These are phyloP conservation scores for Amphiprion clarkii DNA, from an alignment of 2,797 vertebrate species.

Conservation along the genomic window DNA sequence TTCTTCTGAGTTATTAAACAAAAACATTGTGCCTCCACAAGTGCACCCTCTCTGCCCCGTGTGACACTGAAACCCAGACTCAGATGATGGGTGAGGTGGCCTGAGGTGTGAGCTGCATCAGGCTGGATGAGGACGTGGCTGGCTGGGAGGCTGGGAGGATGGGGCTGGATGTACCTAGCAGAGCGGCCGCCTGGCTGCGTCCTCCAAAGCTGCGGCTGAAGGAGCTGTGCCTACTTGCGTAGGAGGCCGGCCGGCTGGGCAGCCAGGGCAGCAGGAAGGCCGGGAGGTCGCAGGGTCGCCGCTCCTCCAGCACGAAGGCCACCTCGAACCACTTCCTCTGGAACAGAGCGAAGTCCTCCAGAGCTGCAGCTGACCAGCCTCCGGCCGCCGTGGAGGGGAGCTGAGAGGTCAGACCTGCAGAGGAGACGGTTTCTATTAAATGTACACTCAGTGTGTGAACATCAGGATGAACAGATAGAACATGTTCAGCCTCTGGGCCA, in stretches of 20 bases:
- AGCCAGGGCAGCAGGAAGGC: constrained; percentile 96
- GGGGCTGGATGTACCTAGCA: constrained; percentile 91
- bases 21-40: background rate
- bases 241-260: constrained; percentile 97
- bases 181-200: constrained; percentile 97
- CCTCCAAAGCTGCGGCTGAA: constrained; percentile 99
- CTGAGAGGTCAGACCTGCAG: constrained; percentile 71
- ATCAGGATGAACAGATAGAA: background rate
- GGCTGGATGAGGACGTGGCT: constrained; percentile 27
- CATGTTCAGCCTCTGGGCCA: too few species aligned
- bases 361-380: constrained; percentile 88
- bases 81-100: constrained; percentile 5
- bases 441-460: background rate
- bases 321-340: constrained; percentile 99
- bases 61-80: constrained; percentile 36
- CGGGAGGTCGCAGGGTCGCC: constrained; percentile 93
- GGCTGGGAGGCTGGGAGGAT: constrained; percentile 30
- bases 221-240: constrained; percentile 99
- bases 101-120: constrained; percentile 18
- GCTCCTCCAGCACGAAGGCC: constrained; percentile 94
- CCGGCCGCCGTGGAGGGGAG: constrained; percentile 81
- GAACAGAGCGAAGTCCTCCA: constrained; percentile 95
- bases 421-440: background rate
- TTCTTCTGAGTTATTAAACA: too few species aligned
- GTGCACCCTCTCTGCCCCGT: constrained; percentile 8